A percentile compares a stretch with the other conserved stretches of the same genome.
These are phyloP conservation scores for Gryllus bimaculatus DNA, from an alignment of 1,140 invertebrate species.

Conservation along the genomic window DNA sequence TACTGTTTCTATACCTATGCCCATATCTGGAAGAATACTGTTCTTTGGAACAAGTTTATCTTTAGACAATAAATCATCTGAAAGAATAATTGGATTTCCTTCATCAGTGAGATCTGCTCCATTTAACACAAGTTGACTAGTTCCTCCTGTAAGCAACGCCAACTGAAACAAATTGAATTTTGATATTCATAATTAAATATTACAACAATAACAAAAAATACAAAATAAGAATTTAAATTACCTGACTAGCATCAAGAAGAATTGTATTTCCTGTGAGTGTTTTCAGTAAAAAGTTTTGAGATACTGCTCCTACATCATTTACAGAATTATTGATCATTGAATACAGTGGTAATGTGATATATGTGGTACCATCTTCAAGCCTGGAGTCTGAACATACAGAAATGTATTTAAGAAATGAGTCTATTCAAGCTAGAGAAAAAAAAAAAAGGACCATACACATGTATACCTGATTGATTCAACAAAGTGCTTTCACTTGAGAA, in stretches of 20 bases:
- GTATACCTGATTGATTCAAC: neutral
- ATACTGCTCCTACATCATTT: constrained; percentile 1
- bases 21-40: neutral
- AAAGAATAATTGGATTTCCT: neutral
- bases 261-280: constrained; percentile 10
- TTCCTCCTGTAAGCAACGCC: constrained; percentile 11
- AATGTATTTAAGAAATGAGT: neutral
- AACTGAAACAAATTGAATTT: constrained; percentile 7
- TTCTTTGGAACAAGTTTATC: constrained; percentile 4
- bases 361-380: constrained; percentile 10
- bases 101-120: constrained; percentile 8
- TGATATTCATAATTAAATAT: neutral
- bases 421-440: neutral
- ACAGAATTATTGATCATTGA: constrained; percentile 10
- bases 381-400: constrained; percentile 7
- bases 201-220: neutral
- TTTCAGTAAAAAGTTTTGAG: constrained; percentile 17
- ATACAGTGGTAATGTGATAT: constrained; percentile 15
- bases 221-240: neutral
- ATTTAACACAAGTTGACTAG: constrained; percentile 15
- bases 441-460: neutral
- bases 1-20: constrained; percentile 10
- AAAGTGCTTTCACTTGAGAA: neutral
- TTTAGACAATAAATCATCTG: constrained; percentile 2
- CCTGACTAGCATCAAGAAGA: constrained; percentile 15